Percentiles rank a stretch among this genome's conserved stretches.
Evolutionary conservation across 2,113 vertebrate genomes (phyloP).

Genomic region (Ictalurus furcatus): DNA sequence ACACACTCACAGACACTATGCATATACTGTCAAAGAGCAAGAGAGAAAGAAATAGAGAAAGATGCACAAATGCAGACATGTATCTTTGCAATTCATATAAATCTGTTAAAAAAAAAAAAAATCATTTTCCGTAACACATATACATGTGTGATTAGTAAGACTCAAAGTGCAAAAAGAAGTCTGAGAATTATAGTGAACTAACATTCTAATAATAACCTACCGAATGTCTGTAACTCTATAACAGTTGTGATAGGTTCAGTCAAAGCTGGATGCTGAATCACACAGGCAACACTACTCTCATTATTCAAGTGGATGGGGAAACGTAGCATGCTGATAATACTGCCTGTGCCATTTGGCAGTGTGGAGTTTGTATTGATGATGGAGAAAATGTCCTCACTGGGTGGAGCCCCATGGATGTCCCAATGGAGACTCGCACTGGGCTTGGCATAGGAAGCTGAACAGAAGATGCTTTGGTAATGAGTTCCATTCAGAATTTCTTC

Average conservation of each 20-base stretch:
- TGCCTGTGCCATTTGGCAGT: slow-evolving; percentile 63
- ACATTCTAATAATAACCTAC: slow-evolving; percentile 29
- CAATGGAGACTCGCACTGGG: slow-evolving; percentile 65
- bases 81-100: background rate
- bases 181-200: background rate
- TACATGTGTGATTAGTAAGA: background rate
- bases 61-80: background rate
- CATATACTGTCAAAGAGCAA: background rate
- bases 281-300: slow-evolving; percentile 62
- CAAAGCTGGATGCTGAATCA: slow-evolving; percentile 63
- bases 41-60: background rate
- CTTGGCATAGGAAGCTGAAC: slow-evolving; percentile 60
- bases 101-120: background rate
- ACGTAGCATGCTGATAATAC: slow-evolving; percentile 60
- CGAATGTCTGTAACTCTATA: slow-evolving; percentile 54
- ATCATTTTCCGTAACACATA: background rate
- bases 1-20: background rate
- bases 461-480: slow-evolving; percentile 66
- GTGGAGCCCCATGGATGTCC: slow-evolving; percentile 52
- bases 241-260: slow-evolving; percentile 48
- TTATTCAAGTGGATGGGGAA: slow-evolving; percentile 69
- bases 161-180: background rate
- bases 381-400: slow-evolving; percentile 47
- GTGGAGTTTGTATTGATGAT: slow-evolving; percentile 9
- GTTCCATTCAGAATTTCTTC: slow-evolving; percentile 59